Evolutionary conservation across 2,888 invertebrate species (phyloP).

Genomic region (Teinopalpus imperialis): DNA sequence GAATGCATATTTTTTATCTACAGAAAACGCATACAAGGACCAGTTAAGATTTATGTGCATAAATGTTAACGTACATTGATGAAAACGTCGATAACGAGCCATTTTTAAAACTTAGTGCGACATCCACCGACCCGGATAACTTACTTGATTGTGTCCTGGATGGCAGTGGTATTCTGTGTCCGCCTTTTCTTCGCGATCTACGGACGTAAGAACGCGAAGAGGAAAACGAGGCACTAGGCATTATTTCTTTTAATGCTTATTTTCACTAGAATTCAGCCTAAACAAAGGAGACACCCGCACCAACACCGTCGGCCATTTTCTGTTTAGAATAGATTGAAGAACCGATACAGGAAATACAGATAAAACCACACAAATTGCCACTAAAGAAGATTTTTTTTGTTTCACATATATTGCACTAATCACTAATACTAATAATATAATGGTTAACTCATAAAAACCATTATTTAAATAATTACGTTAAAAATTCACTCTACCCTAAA

Average conservation of each 20-base stretch:
- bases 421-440: constrained; percentile 62
- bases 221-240: constrained; percentile 97
- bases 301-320: constrained; percentile 92
- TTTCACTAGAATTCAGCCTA: constrained; percentile 83
- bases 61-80: constrained; percentile 42
- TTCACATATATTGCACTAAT: constrained; percentile 58
- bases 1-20: neutral
- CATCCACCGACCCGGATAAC: constrained; percentile 78
- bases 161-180: constrained; percentile 91
- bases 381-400: constrained; percentile 42
- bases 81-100: constrained; percentile 58
- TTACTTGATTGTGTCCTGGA: constrained; percentile 91
- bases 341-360: constrained; percentile 70
- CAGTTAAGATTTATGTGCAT: constrained; percentile 29
- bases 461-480: constrained; percentile 61
- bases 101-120: constrained; percentile 63
- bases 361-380: constrained; percentile 59
- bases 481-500: constrained; percentile 66
- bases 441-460: constrained; percentile 68
- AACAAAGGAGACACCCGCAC: constrained; percentile 92
- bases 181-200: constrained; percentile 95
- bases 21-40: neutral
- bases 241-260: constrained; percentile 84
- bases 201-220: constrained; percentile 95
- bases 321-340: constrained; percentile 83